phyloP scores from a whole-genome alignment of 2,797 vertebrate species.

The Chaunax sp. region DNA sequence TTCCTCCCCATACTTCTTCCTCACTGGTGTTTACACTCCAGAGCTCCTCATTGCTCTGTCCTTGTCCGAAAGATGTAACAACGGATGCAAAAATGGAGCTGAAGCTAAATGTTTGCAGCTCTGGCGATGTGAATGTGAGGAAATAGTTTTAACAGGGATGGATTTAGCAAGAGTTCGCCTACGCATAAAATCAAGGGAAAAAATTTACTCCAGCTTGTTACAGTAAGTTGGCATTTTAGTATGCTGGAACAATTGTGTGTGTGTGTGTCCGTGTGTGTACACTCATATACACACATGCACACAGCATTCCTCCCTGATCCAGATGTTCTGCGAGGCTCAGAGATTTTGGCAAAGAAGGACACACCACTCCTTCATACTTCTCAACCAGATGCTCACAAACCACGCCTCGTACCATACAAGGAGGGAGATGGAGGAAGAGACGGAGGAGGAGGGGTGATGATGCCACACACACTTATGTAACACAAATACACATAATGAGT shows the following conservation, averaged over 20 bases:
- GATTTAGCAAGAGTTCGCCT: conserved; percentile 27
- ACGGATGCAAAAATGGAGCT: neutral
- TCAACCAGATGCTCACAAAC: conserved; percentile 49
- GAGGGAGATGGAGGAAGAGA: conserved; percentile 1
- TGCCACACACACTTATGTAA: conserved; percentile 3
- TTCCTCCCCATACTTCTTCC: conserved; percentile 15
- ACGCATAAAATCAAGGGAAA: conserved; percentile 14
- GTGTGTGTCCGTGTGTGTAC: conserved; percentile 60
- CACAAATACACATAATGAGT: conserved; percentile 42
- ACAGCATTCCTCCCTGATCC: conserved; percentile 56
- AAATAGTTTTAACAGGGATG: conserved; percentile 48
- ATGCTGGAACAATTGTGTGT: neutral
- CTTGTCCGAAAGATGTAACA: neutral
- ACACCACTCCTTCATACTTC: conserved; percentile 56
- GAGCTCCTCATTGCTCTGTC: neutral
- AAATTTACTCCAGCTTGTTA: conserved; percentile 31
- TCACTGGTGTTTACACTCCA: conserved; percentile 15
- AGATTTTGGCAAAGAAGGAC: conserved; percentile 54
- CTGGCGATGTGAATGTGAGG: conserved; percentile 26
- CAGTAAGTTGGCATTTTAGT: conserved; percentile 33
- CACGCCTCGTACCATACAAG: conserved; percentile 43
- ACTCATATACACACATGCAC: conserved; percentile 16
- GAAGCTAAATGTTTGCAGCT: conserved; percentile 12
- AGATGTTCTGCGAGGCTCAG: conserved; percentile 68
- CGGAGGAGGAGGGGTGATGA: neutral